Evolutionary conservation across 1,140 invertebrate genomes (phyloP).

Genomic region (Agraylea sexmaculata): DNA sequence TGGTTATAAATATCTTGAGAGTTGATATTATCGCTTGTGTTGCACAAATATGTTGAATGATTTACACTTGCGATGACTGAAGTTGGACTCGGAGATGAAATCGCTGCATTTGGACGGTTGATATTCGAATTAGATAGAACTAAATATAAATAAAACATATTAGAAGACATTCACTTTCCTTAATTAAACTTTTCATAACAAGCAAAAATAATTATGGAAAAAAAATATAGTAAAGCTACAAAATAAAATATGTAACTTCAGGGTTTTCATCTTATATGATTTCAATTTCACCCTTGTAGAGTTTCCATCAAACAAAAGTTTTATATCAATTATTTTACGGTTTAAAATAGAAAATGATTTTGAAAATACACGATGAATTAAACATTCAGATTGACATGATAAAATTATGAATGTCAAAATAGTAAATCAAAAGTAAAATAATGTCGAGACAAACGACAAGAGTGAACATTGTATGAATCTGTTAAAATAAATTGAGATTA

Average conservation of each 20-base stretch:
- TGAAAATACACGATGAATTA: not conserved
- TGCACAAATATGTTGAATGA: conserved; percentile 35
- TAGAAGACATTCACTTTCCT: not conserved
- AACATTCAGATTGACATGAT: not conserved
- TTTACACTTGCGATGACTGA: conserved; percentile 35
- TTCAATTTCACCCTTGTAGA: too few species aligned
- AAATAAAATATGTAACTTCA: too few species aligned
- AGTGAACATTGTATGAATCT: not conserved
- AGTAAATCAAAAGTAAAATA: conserved; percentile 18
- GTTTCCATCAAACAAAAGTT: too few species aligned
- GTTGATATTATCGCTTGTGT: conserved; percentile 10
- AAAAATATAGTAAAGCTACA: not conserved
- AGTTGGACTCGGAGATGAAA: conserved; percentile 35
- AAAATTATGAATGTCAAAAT: not conserved
- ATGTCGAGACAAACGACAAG: not conserved
- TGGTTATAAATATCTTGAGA: conserved; percentile 1
- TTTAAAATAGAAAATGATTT: not conserved
- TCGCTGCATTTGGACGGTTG: conserved; percentile 27
- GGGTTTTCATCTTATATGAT: too few species aligned
- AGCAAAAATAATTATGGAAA: not conserved
- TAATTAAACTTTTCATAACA: not conserved
- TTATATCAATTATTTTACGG: too few species aligned
- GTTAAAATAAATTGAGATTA: not conserved
- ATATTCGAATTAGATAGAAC: too few species aligned
- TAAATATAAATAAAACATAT: conserved; percentile 21